Evolutionary conservation across 2,888 invertebrate genomes (phyloP), one percentile per base, ranked within the genome.

Genomic region (Agrotis segetum): DNA sequence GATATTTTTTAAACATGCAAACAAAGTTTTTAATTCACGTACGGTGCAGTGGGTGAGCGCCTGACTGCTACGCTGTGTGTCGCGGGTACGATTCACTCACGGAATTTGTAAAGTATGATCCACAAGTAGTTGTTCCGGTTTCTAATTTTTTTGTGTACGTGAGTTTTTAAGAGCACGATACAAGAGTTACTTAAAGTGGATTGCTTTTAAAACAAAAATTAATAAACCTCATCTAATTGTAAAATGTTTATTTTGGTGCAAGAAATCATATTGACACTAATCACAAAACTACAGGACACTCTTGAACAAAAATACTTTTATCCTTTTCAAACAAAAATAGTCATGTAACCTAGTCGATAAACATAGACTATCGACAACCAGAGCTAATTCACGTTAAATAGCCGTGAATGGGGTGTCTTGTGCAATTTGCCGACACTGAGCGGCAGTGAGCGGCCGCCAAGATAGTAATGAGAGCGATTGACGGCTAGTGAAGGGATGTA

Each of bases 381-480:
- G 85, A 85, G 82, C 87, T 92, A 92, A 93, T 93, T 90, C 88
- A 81, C 87, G 88, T 84, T 94, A 93, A 93, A 89, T 87, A 93
- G 91, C 89, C 91, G 91, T 91, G 92, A 93, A 94, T 92, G 90
- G 90, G 88, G 90, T 88, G 82, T 83, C 85, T 91, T 90, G 89
- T 90, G 92, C 91, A 94, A 94, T 93, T 93, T 93, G 88, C 90
- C 82, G 88, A 90, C 88, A 88, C 85, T 77, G 87, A 80, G 79
- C 59, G 53, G 82, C 83, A 81, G 70, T 70, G 80, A 81, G 73
- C 49, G 44, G 67, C 71, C 50, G 63, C 73, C 71, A 66, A 63
- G 69, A 68, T 84, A 80, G 87, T 90, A 91, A 92, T 91, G 85
- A 88, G 85, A 82, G 85, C 82, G 86, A 90, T 90, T 90, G 89